Base-by-base conservation (phyloP, 2,888 invertebrate genomes). In the Nomada fucata region DNA sequence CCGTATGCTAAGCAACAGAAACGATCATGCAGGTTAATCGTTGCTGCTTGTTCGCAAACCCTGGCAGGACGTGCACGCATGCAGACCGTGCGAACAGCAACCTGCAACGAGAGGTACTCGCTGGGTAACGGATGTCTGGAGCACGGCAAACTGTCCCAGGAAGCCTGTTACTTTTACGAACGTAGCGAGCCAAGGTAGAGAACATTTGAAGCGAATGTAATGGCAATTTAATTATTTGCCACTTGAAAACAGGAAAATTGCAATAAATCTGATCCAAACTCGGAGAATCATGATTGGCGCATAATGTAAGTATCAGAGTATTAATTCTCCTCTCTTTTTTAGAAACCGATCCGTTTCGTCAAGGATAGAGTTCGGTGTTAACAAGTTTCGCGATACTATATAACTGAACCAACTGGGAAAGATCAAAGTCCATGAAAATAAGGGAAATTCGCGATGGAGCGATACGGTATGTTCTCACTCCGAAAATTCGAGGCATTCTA, bases 21-120 rank as follows among this genome's bases (percentile, higher is more conserved):
- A 85, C 83, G 75, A 79, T 74, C 65, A 52, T 23, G 63, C 71
- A 73, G 81, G 81, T 87, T 86, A 47, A 87, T 85, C 86, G 82
- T 57, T 67, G 74, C 72, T 68, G 61, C 57, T 18, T 42, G 70
- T 55, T 53, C 55, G 67, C 52, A 61, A 64, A 36, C 36, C 53
- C 55, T 47, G 50, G 50, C 76, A 26, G 26, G 23, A 65, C 26
- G 47, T 52, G 47, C 59, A 64, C 53, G 64, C 36, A 69, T 53
- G 76, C 68, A 59, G 74, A 68, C 76, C 76, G 82, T 82, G 81
- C 47, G 81, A 80, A 65, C 71, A 59, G 53, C 60, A 36, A 64
- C 69, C 65, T 76, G 73, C 79, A 57, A 68, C 55, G 65, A 84
- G 70, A 65, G 63, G n/a, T 53, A 52, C 65, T 36, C 50, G 15